phyloP scores from a whole-genome alignment of 2,888 invertebrate species.

The Dorcus hopei region DNA sequence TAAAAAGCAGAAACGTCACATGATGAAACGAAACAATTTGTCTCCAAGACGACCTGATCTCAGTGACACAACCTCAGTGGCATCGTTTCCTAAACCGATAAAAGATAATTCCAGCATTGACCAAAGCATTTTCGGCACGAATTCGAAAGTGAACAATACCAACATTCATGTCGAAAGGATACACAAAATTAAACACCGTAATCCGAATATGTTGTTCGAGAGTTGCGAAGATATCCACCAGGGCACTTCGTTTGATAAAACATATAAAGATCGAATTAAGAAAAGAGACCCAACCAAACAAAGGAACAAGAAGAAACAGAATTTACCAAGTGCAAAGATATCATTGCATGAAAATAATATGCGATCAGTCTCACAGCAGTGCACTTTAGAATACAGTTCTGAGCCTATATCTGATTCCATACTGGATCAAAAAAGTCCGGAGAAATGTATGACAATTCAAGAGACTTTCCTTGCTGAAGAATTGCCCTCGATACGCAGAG shows the following conservation, averaged over 20 bases:
- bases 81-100: conserved; percentile 25
- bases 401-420: conserved; percentile 54
- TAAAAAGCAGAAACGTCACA: conserved; percentile 74
- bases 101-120: conserved; percentile 55
- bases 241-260: conserved; percentile 27
- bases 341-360: conserved; percentile 45
- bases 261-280: conserved; percentile 38
- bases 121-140: conserved; percentile 61
- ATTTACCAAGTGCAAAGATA: conserved; percentile 21
- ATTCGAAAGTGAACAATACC: conserved; percentile 77
- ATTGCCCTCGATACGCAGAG: conserved; percentile 24
- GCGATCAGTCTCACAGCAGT: conserved; percentile 68
- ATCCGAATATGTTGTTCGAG: conserved; percentile 66
- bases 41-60: conserved; percentile 58
- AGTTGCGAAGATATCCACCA: conserved; percentile 58
- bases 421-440: conserved; percentile 50
- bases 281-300: conserved; percentile 33
- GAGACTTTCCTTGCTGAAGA: conserved; percentile 17
- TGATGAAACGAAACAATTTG: conserved; percentile 68
- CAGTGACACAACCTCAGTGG: conserved; percentile 54
- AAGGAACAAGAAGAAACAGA: conserved; percentile 35
- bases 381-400: conserved; percentile 68
- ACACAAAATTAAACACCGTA: conserved; percentile 58
- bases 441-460: conserved; percentile 45
- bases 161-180: conserved; percentile 71